Base-by-base conservation (phyloP, 2,113 vertebrate genomes). In the Hippolais icterina region DNA sequence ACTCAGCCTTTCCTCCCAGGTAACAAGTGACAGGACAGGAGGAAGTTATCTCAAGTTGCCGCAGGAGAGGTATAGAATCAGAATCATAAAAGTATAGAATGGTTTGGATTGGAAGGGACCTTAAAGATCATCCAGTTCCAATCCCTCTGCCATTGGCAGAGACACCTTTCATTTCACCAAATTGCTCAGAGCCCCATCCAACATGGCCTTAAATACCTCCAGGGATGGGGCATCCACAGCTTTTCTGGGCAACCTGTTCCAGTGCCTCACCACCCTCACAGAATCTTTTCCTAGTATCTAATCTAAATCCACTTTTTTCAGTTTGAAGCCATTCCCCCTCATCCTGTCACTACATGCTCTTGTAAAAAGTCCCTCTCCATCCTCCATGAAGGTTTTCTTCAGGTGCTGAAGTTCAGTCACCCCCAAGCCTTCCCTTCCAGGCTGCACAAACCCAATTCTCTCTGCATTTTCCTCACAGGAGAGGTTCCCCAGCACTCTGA, bases 11-110 rank as follows among this genome's bases (percentile, higher is more conserved):
- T 61, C n/a, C 47, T 78, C 39, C 4, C 23, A 39, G 15, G 23
- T 53, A 28, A 69, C 47, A 78, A 37, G 33, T 0, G 0, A 44
- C 12, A 33, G 3, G 8, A 46, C 39, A 33, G 39, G 33, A 39
- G 28, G 23, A 78, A 69, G 60, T 60, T 0, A 37, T 18, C 28
- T 69, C 27, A 15, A 7, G 10, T 69, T 53, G 18, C 15, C 0
- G 0, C 23, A 60, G 23, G 27, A 68, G 15, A 46, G 15, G 12
- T 44, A 39, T 46, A 68, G 12, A 60, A 69, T 42, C 33, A 61
- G 54, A 69, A 69, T 15, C 21, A 44, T 22, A 37, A 49, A 76
- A 44, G 37, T 50, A 59, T 35, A 37, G 27, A 77, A 68, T n/a
- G 22, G 18, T 52, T 60, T 77, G 39, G 28, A 50, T 69, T 39